phyloP scores from a whole-genome alignment of 2,797 vertebrate species.

The Phoeniculus purpureus region DNA sequence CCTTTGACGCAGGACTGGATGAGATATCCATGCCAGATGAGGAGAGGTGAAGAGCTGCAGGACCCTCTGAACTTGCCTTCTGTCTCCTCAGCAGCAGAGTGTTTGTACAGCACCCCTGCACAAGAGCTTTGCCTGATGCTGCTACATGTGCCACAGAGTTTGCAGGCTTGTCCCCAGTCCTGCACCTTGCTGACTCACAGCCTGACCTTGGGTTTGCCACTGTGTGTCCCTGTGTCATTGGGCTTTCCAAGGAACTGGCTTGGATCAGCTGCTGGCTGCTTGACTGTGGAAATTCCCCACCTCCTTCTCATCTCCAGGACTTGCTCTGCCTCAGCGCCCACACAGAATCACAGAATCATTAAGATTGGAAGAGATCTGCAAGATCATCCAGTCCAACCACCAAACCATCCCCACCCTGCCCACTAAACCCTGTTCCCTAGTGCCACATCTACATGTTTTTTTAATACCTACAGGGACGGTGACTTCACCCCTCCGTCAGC shows the following conservation, averaged over 20 bases:
- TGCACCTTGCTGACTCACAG: neutral
- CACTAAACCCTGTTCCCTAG: too few relatives aligned
- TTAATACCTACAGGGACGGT: too few relatives aligned
- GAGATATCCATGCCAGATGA: rapidly evolving
- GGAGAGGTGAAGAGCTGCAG: neutral
- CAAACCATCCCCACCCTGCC: too few relatives aligned
- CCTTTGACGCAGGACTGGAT: neutral
- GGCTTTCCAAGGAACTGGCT: neutral
- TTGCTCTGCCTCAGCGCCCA: neutral
- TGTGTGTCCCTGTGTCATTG: rapidly evolving
- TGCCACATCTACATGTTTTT: too few relatives aligned
- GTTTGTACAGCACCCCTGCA: rapidly evolving
- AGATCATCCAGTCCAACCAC: too few relatives aligned
- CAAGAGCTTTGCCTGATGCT: neutral
- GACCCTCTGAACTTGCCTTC: neutral
- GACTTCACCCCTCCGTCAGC: too few relatives aligned
- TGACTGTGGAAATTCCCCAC: neutral
- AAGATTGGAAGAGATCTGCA: too few relatives aligned
- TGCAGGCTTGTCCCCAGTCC: neutral
- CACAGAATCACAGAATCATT: too few relatives aligned
- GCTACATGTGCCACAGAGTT: rapidly evolving
- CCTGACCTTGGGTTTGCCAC: neutral
- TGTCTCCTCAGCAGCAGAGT: rapidly evolving
- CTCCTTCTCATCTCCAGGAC: neutral
- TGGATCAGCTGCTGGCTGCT: rapidly evolving